A percentile compares a stretch with the other conserved stretches of the same genome.
These are phyloP conservation scores for Esperia sulphurella DNA, from an alignment of 2,888 invertebrate genomes.

Conservation along the genomic window DNA sequence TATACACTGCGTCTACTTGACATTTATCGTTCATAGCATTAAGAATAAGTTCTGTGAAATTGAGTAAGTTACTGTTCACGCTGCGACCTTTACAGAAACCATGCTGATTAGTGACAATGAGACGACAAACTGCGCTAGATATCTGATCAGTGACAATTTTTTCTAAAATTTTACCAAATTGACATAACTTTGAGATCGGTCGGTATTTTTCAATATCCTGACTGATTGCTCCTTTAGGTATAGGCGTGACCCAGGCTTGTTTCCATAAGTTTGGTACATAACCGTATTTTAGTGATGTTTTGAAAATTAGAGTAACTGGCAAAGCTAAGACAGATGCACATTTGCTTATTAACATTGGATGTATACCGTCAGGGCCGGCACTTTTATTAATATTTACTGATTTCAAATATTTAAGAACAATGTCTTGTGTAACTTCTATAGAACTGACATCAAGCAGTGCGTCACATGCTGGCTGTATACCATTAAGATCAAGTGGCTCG, in stretches of 20 bases:
- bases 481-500: no score
- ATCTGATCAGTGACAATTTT: background rate
- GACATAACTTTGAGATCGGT: background rate
- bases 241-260: background rate
- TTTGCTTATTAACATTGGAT: background rate
- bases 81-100: background rate
- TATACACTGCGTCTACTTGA: conserved; percentile 3
- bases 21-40: background rate
- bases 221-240: background rate
- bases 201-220: background rate
- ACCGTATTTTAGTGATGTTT: background rate
- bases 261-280: background rate
- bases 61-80: background rate
- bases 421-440: no score
- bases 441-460: no score
- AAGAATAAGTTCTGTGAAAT: background rate
- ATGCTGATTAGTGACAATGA: background rate
- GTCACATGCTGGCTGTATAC: no score
- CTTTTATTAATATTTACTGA: background rate
- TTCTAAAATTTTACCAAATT: background rate
- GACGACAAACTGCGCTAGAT: background rate
- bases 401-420: background rate
- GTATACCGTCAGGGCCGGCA: background rate
- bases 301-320: background rate
- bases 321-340: background rate